Conservation (phyloP, 2,888 invertebrate genomes). For the Kryphioiulus occultus region DNA sequence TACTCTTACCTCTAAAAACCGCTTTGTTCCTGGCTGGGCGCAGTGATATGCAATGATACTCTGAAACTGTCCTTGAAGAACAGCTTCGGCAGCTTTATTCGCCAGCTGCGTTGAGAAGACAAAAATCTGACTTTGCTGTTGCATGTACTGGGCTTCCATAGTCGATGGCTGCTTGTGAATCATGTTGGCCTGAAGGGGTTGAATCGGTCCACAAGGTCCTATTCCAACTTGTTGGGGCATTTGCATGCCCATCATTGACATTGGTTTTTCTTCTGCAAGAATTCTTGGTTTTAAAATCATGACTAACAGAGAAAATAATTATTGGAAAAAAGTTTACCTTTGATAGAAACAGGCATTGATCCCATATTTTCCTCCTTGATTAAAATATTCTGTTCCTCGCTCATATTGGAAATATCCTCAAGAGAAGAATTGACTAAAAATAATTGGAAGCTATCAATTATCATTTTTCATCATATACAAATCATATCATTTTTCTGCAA, state of each 20-base stretch:
- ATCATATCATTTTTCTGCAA: not conserved
- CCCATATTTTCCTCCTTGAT: slow-evolving; percentile 47
- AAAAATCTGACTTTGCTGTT: slow-evolving; percentile 97
- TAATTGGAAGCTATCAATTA: not conserved
- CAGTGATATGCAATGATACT: slow-evolving; percentile 95
- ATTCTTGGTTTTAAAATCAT: not conserved
- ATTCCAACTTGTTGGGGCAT: slow-evolving; percentile 32
- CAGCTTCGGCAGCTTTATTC: slow-evolving; percentile 93
- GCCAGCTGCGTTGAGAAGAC: slow-evolving; percentile 94
- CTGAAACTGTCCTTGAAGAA: slow-evolving; percentile 85
- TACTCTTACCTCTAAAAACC: slow-evolving; percentile 81
- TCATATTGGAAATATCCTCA: slow-evolving; percentile 44
- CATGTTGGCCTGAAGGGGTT: slow-evolving; percentile 76
- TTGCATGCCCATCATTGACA: slow-evolving; percentile 37
- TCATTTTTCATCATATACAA: not conserved
- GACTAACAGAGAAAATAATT: not conserved
- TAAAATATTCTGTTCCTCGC: slow-evolving; percentile 17
- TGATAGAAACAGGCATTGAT: slow-evolving; percentile 39
- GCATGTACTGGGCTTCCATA: slow-evolving; percentile 87
- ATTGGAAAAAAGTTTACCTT: slow-evolving; percentile 32
- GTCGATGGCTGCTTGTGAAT: slow-evolving; percentile 72
- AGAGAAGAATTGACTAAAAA: slow-evolving; percentile 47
- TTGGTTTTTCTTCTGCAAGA: not conserved
- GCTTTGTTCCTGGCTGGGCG: slow-evolving; percentile 93
- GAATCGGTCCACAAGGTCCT: slow-evolving; percentile 47